Base-by-base conservation (phyloP, 2,888 invertebrate genomes). In the Pachycephus smyrnensis region DNA sequence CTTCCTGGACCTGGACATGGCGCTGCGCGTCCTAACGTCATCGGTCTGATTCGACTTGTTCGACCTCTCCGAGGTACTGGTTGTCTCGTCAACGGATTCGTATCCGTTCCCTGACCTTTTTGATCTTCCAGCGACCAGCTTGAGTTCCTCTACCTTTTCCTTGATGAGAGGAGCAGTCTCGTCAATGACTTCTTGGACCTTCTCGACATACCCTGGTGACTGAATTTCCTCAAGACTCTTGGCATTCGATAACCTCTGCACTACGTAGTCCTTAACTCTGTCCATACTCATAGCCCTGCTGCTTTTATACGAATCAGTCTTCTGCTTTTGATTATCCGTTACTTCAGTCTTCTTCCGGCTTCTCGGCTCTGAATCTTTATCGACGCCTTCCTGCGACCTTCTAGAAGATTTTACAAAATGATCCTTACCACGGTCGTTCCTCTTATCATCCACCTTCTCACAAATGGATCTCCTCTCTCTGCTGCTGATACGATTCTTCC, bases 111-210 rank as follows among this genome's bases (percentile, higher is more conserved):
- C 4, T 1, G 32, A 6, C 31, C 32, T 31, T 23, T 2, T 55
- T 23, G 55, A 55, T 32, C 33, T n/a, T 3, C n/a, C 74, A 12
- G 74, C 77, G 0, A 80, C 82, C 69, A 81, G 84, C 76, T 87
- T 89, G 4, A 90, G 79, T 36, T 87, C 84, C 23, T 89, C 86
- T 1, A 90, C 77, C 40, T 89, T 89, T 12, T 88, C 86, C 73
- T 85, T 86, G 68, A 88, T 88, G n/a, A 89, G 83, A 30, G 87
- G 86, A 36, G 86, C 86, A 0, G 88, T 89, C 40, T 87, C 86
- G 68, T 89, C 87, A n/a, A 90, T 88, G 4, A 89, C 86, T n/a
- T 87, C 85, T 69, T 89, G 89, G 11, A 90, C 89, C 73, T 87
- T 87, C 40, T 88, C 86, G 0, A 89, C 87, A 68, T 90, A 89